phyloP scores from a whole-genome alignment of 2,113 vertebrate genomes.

The Amazona vittata region DNA sequence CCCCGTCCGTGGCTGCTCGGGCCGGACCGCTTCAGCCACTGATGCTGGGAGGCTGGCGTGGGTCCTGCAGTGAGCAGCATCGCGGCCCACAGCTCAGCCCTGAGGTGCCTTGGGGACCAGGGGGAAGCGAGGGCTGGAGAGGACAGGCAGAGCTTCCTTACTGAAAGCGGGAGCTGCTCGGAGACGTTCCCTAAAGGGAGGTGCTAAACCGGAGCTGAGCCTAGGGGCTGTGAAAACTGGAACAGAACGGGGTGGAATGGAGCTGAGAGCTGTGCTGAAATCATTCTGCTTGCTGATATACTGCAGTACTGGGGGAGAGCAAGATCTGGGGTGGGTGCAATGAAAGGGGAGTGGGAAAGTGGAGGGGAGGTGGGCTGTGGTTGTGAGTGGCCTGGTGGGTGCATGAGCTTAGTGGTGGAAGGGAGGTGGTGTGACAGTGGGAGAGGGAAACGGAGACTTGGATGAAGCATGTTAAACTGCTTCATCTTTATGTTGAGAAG shows the following conservation, averaged over 20 bases:
- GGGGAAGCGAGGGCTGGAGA: no score
- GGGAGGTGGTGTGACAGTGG: background rate
- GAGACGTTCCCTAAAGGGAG: fast-evolving
- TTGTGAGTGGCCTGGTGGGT: background rate
- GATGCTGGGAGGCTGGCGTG: background rate
- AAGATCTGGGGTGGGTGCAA: no score
- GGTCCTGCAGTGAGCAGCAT: background rate
- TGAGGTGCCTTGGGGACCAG: background rate
- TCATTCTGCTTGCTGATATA: fast-evolving
- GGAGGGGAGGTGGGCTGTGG: background rate
- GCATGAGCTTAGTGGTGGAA: background rate
- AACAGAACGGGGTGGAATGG: fast-evolving
- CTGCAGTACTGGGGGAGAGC: background rate
- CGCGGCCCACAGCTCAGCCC: background rate
- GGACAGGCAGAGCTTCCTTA: no score
- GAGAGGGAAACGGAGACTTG: no score
- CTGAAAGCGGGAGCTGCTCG: background rate
- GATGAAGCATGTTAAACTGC: background rate
- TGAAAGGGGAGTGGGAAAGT: background rate
- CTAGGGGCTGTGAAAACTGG: fast-evolving
- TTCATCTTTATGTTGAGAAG: background rate
- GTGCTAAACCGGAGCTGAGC: no score
- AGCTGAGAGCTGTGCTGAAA: background rate
- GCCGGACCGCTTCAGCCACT: background rate
- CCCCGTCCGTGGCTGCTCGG: background rate